Base-by-base conservation (phyloP, 2,888 invertebrate genomes). In the Cosmia trapezina region DNA sequence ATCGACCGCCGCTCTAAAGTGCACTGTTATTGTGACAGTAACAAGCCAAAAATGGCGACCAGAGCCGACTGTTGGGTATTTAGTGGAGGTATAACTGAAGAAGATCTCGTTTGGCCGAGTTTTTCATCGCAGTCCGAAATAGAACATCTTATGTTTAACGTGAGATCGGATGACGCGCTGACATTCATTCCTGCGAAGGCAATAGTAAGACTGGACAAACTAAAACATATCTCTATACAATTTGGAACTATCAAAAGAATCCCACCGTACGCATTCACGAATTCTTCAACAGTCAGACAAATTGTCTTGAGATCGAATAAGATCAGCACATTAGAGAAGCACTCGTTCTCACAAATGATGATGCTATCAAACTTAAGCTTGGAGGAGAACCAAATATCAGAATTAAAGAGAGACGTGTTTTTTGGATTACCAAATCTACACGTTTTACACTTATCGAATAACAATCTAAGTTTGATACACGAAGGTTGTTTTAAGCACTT, bases 391-490 rank as follows among this genome's bases (percentile, higher is more conserved):
- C 96, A 97, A 87, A 97, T 98, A 89, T 96, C 97, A 17, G 98
- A 98, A 90, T 95, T 98, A 77, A 97, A 97, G 89, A 96, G 97
- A 67, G 97, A 97, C 86, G 97, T 98, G 2, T 98, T 98, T 92
- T 97, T 97, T 76, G 97, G 97, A 88, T 91, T 98, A 77, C 98
- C 98, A 0, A 96, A 97, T 65, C 93, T 98, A 83, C 97, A 97
- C 84, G 97, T 97, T 66, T 96, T 99, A 74, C 97, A 97, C 88
- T 95, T 99, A 75, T 98, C 98, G 85, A 98, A 98, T 89, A 99
- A 99, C 93, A 98, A 98, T 88, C 96, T 99, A 72, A 98, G 98
- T 87, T 97, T 97, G 59, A 96, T 99, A 67, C 99, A 99, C 87
- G 98, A 98, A 85, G 98, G 98, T 78, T 98, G 99, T 66, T 98